phyloP scores from a whole-genome alignment of 2,113 vertebrate genomes.

The Nanger granti region DNA sequence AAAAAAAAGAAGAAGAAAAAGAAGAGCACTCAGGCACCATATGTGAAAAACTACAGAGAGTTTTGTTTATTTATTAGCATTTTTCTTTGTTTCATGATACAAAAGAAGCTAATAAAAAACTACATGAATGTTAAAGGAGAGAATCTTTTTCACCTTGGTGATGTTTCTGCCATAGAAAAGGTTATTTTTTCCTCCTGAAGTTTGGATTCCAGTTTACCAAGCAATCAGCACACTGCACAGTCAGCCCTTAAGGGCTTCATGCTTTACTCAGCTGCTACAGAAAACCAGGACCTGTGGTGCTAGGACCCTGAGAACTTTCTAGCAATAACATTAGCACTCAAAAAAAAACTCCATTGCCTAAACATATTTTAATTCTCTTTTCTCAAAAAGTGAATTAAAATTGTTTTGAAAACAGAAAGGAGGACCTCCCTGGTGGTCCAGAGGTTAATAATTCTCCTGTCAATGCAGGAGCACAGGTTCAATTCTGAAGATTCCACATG shows the following conservation, averaged over 20 bases:
- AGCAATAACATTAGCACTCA: background rate
- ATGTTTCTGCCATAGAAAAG: background rate
- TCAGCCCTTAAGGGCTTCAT: background rate
- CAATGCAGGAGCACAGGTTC: background rate
- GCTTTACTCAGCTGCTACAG: background rate
- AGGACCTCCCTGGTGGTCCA: background rate
- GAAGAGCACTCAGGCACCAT: background rate
- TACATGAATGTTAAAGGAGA: background rate
- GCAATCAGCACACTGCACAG: background rate
- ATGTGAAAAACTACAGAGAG: background rate
- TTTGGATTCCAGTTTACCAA: background rate
- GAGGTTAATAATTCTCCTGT: background rate
- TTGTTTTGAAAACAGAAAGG: background rate
- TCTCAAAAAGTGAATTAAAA: slow-evolving; percentile 21
- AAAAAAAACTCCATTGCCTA: background rate
- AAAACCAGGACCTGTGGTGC: background rate
- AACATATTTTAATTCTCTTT: background rate
- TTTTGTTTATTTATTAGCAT: background rate
- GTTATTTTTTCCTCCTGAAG: background rate
- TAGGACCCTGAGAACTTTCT: background rate
- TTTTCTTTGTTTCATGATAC: background rate
- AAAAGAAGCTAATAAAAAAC: background rate
- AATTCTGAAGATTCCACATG: background rate
- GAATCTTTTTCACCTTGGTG: background rate
- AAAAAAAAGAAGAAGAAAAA: background rate